Evolutionary conservation across 2,113 vertebrate genomes (phyloP), one percentile per base, ranked within the genome.

Genomic region (Pituophis catenifer): DNA sequence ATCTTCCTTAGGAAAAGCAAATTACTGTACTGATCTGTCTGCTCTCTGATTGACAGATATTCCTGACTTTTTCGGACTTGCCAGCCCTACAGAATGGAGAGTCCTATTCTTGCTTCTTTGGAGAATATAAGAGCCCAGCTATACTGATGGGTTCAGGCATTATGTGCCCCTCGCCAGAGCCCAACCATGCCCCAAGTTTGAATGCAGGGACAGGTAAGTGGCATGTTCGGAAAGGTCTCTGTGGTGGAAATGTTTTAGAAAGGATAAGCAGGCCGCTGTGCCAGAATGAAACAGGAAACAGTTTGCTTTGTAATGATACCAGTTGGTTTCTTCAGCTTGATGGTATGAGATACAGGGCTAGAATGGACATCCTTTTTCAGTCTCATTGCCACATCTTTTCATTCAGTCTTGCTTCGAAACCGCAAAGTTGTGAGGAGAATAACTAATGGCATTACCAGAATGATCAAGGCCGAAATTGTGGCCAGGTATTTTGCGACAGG

Each of bases 61-160:
- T 98, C 94, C 94, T 99, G 95, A 97, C 97, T 0, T 97, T 99
- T 88, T 97, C 97, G 0, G 98, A 98, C 38, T 98, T 99, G 29
- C 99, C 99, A 0, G 94, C 97, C 58, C 97, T 99, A 12, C 96
- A 90, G 17, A 97, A 97, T 0, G 98, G 97, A 23, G 98, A 99
- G 94, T 98, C 97, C 1, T 99, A 99, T 94, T 98, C 98, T 0
- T 99, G 99, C 97, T 98, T 96, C 95, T 99, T 99, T 50, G 97
- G 98, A 95, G 98, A 98, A 65, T 97, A 95, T 21, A 97, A 96
- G 94, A 98, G 98, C 93, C 98, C 98, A 3, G 99, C 99, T 54
- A 94, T 97, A 0, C 86, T 98, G 95, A 98, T 98, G 3, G 95
- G 96, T 3, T 95, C 96, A 1, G 99, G 99, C 44, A 98, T 99